Percentiles rank a stretch among this genome's conserved stretches.
These are phyloP conservation scores for Barnardius zonarius DNA, from an alignment of 2,113 vertebrate genomes.

Conservation along the genomic window DNA sequence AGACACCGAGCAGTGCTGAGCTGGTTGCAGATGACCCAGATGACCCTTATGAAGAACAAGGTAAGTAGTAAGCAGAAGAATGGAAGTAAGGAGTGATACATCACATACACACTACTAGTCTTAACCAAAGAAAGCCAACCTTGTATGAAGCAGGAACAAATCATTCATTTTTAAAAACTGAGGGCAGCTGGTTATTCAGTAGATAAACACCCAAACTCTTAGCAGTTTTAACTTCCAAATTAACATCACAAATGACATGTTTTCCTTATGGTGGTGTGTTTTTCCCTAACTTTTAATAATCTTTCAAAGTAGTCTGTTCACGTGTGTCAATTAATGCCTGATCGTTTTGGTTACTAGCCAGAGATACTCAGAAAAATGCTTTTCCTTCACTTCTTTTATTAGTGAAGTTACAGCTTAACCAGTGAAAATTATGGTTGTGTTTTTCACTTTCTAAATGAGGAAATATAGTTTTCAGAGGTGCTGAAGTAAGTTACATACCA, in stretches of 20 bases:
- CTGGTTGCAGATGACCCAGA: slow-evolving; percentile 93
- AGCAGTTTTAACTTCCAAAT: background rate
- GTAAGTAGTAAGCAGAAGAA: slow-evolving; percentile 53
- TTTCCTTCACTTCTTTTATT: background rate
- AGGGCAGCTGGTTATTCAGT: background rate
- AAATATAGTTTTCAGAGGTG: background rate
- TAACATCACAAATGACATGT: background rate
- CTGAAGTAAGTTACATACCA: background rate
- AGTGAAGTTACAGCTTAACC: background rate
- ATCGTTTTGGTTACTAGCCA: background rate
- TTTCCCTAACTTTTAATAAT: background rate
- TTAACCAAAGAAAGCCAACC: background rate
- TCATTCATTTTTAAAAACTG: background rate
- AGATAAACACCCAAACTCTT: background rate
- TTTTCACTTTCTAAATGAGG: background rate
- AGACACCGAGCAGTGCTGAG: slow-evolving; percentile 92
- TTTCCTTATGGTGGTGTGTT: background rate
- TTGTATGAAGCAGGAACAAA: background rate
- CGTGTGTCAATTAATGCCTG: background rate
- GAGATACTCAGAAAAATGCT: background rate
- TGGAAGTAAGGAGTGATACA: background rate
- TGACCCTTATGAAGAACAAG: slow-evolving; percentile 93
- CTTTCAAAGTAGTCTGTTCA: background rate
- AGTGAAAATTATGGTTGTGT: background rate
- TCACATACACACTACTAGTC: background rate